A percentile compares a stretch with the other conserved stretches of the same genome.
These are phyloP conservation scores for Drosophila pseudoobscura DNA, from an alignment of 1,140 invertebrate species.

Conservation along the genomic window DNA sequence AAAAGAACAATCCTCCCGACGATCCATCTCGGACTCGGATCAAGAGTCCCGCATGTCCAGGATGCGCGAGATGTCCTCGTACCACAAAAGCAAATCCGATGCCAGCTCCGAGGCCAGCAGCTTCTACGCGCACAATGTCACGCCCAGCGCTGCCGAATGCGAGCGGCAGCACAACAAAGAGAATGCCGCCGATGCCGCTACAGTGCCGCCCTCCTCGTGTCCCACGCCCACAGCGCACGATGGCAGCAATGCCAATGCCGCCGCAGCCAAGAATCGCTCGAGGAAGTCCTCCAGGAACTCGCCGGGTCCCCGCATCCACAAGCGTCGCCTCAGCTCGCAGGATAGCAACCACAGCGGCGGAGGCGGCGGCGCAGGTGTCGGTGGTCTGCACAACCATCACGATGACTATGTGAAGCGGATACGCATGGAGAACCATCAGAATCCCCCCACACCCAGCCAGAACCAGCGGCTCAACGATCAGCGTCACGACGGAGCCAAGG, in stretches of 20 bases:
- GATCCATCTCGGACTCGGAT: constrained; percentile 7
- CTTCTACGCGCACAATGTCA: constrained; percentile 55
- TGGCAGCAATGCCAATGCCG: too few species aligned
- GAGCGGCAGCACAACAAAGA: constrained; percentile 80
- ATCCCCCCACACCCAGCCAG: constrained; percentile 3
- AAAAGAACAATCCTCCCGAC: constrained; percentile 21
- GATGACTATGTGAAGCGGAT: constrained; percentile 89
- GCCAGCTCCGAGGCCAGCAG: constrained; percentile 55
- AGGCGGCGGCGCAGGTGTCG: constrained; percentile 43
- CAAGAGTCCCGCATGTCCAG: constrained; percentile 61
- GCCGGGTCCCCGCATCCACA: constrained; percentile 86
- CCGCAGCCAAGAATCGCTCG: constrained; percentile 55
- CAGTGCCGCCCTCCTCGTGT: neutral
- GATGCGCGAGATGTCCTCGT: constrained; percentile 67
- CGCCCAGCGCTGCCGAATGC: constrained; percentile 17
- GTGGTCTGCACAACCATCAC: constrained; percentile 45
- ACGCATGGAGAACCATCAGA: constrained; percentile 84
- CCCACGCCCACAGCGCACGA: constrained; percentile 17
- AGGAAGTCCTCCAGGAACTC: constrained; percentile 84
- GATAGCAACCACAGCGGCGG: constrained; percentile 86
- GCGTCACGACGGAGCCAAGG: constrained; percentile 88
- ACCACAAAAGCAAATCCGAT: constrained; percentile 63
- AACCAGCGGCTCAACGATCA: constrained; percentile 83
- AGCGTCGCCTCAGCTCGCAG: constrained; percentile 90
- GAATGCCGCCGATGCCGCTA: constrained; percentile 51